Percentiles rank a stretch among this genome's conserved stretches.
These are phyloP conservation scores for Coluber constrictor DNA, from an alignment of 2,797 vertebrate genomes.

Conservation along the genomic window DNA sequence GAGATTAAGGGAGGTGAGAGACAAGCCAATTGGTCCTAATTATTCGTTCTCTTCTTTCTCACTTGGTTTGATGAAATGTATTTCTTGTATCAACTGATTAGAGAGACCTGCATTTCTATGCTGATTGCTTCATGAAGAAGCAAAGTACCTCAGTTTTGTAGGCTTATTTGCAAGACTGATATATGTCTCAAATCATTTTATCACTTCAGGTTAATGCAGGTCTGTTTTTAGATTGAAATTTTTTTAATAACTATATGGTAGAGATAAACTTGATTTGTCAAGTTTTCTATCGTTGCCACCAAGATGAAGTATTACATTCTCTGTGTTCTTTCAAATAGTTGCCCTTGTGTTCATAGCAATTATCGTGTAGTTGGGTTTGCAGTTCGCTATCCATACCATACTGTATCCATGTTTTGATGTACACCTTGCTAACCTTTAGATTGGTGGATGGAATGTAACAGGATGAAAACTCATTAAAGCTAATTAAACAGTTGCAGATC, in stretches of 20 bases:
- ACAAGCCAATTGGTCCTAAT: not conserved
- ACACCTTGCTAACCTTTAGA: not conserved
- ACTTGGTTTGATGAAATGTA: not conserved
- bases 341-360: not conserved
- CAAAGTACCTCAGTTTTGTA: not conserved
- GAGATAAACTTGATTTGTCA: not conserved
- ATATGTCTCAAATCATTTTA: not conserved
- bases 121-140: not conserved
- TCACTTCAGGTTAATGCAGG: not conserved
- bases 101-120: not conserved
- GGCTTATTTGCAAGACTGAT: not conserved
- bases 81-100: not conserved
- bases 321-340: not conserved
- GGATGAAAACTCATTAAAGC: not conserved
- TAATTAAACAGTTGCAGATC: not conserved
- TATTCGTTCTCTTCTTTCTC: not conserved
- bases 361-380: not conserved
- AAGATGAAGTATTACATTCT: not conserved
- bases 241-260: not conserved
- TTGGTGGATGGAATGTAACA: not conserved
- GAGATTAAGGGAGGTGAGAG: not conserved
- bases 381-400: not conserved
- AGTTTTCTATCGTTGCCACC: not conserved
- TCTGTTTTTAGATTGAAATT: not conserved
- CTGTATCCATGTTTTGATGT: not conserved